phyloP scores from a whole-genome alignment of 2,113 vertebrate genomes.

The Pterophyllum scalare region DNA sequence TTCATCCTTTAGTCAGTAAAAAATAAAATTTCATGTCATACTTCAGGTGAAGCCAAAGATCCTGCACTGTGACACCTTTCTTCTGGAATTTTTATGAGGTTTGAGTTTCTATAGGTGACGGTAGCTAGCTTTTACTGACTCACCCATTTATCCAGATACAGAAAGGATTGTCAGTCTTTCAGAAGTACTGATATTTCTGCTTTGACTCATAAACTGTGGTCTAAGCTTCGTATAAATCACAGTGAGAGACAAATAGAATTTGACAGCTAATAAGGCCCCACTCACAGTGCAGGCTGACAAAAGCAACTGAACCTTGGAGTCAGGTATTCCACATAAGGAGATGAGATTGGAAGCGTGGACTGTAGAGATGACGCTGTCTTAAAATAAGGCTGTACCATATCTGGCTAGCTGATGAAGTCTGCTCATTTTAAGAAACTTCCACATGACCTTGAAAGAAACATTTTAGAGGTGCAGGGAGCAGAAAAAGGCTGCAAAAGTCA shows the following conservation, averaged over 20 bases:
- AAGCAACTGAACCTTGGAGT: background rate
- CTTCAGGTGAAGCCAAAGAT: background rate
- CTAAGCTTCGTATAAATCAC: background rate
- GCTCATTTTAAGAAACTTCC: background rate
- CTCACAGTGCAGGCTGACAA: background rate
- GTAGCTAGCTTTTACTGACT: conserved; percentile 7
- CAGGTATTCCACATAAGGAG: background rate
- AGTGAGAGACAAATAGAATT: conserved; percentile 10
- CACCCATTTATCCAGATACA: background rate
- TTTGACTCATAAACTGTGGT: background rate
- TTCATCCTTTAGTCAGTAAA: background rate
- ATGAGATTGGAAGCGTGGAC: conserved; percentile 1
- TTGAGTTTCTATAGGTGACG: conserved; percentile 35
- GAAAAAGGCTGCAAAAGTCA: background rate
- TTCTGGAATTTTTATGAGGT: conserved; percentile 21
- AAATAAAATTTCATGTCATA: background rate
- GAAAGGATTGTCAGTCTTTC: background rate
- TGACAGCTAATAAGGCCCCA: background rate
- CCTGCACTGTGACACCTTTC: background rate
- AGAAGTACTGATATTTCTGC: background rate
- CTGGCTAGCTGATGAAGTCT: too few relatives aligned
- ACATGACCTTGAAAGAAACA: background rate
- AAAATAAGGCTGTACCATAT: background rate
- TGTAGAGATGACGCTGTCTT: background rate
- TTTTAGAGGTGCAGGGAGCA: background rate